Base-by-base conservation (phyloP, 2,888 invertebrate genomes). In the Pterostichus madidus region DNA sequence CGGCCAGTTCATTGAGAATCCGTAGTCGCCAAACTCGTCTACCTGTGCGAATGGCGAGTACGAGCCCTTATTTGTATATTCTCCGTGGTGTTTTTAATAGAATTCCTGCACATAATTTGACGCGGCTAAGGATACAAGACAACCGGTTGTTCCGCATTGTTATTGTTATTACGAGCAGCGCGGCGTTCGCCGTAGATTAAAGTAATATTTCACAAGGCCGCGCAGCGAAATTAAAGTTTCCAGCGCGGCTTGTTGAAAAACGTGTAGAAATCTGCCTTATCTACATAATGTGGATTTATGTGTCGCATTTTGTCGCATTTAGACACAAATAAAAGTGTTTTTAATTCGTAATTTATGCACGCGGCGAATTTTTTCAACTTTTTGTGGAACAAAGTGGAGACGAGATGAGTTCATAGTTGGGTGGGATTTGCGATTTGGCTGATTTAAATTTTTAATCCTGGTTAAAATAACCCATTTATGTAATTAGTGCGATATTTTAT, bases 251-350 rank as follows among this genome's bases (percentile, higher is more conserved):
- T 76, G 83, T 77, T 75, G 85, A 86, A 84, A 86, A 86, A 88
- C 88, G 88, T 89, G 88, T 88, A 88, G 89, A 88, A 89, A 88
- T 88, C 85, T 87, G 86, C 89, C 89, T 89, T 89, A 89, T 89
- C 89, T 89, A 77, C 87, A 85, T 88, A 88, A 88, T 87, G 86
- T 87, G 87, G 87, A 89, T 89, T 89, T 89, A 89, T 89, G 87
- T 86, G 84, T 86, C 86, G 87, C 87, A 87, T 87, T 88, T 88
- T 87, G 88, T 87, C 88, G 87, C 88, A 85, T 86, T 86, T 87
- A 83, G 83, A 83, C 83, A 68, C 83, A 83, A 83, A 83, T 87
- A 87, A 87, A 88, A 87, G 86, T 86, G 87, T 87, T 86, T 87
- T 83, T 83, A 76, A 83, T 83, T 83, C 83, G 83, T 83, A 83